Base-by-base conservation (phyloP, 1,140 invertebrate species). In the Calliopsis andreniformis region DNA sequence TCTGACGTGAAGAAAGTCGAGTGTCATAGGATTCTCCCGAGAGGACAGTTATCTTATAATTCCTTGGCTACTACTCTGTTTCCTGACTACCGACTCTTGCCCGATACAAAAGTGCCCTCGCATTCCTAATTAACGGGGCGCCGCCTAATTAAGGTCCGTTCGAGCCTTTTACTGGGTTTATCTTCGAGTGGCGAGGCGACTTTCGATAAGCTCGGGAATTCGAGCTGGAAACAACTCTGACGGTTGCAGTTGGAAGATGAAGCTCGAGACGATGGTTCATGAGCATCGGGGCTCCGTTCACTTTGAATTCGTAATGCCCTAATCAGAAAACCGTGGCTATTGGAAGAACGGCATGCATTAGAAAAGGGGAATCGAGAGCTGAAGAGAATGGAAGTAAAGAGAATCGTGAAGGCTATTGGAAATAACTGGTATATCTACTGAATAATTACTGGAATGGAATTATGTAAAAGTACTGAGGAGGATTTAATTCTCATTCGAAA, bases 221-320 rank as follows among this genome's bases (percentile, higher is more conserved):
- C 42, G 20, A 67, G 45, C 25, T 35, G 59, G 32, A 30, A 56
- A 32, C 68, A 78, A 42, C 49, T n/a, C n/a, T 81, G 75, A 67
- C 69, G 66, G 43, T 35, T n/a, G 18, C 20, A n/a, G 30, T 42
- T 43, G 35, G 18, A 49, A 64, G 61, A 63, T 47, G 75, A 77
- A 70, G 56, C 28, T 28, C 23, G 35, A 14, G 32, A 14, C 43
- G 73, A 62, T 62, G 56, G 66, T 51, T 70, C 43, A 42, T 12
- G 56, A 59, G 12, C 7, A 20, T 10, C 71, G 51, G 25, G 7
- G 10, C 5, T 45, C 10, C n/a, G 47, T 67, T 72, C 16, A n/a
- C 67, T 80, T 80, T 82, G 58, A 82, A 78, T 82, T 55, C 32
- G 59, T 81, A 83, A 83, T 69, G 32, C 47, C 23, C 63, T 78